Evolutionary conservation across 2,888 invertebrate species (phyloP).

Genomic region (Acanthacorydalis orientalis): DNA sequence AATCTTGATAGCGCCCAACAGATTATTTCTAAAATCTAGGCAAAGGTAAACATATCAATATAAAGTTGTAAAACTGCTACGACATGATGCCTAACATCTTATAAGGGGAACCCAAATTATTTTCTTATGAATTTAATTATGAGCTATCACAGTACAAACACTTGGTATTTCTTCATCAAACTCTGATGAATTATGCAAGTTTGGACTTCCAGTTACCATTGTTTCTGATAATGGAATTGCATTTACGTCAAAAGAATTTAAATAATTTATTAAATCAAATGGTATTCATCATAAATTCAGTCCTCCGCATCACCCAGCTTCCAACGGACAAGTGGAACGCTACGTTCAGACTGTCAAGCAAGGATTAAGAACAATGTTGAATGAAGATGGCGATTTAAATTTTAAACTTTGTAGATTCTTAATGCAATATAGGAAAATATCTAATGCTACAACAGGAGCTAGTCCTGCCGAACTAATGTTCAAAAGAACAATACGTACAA

Average conservation of each 20-base stretch:
- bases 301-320: conserved; percentile 12
- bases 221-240: conserved; percentile 12
- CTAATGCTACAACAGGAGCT: conserved; percentile 3
- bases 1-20: too few species aligned
- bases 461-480: conserved; percentile 10
- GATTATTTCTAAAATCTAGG: too few species aligned
- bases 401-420: conserved; percentile 6
- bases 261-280: conserved; percentile 10
- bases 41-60: too few species aligned
- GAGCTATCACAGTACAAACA: too few species aligned
- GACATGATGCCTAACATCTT: too few species aligned
- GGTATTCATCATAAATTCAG: conserved; percentile 10
- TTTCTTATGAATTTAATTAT: too few species aligned
- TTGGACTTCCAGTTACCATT: conserved; percentile 10
- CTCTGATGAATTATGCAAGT: too few species aligned
- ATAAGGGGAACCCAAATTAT: too few species aligned
- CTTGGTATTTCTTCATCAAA: too few species aligned
- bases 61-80: too few species aligned
- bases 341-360: conserved; percentile 11
- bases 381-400: conserved; percentile 6
- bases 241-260: conserved; percentile 12
- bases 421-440: conserved; percentile 9
- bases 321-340: conserved; percentile 12
- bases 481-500: conserved; percentile 5
- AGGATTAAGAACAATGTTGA: conserved; percentile 3